Percentiles rank a stretch among this genome's conserved stretches.
Conservation (phyloP, 2,113 vertebrate genomes). For the Oenanthe melanoleuca region DNA sequence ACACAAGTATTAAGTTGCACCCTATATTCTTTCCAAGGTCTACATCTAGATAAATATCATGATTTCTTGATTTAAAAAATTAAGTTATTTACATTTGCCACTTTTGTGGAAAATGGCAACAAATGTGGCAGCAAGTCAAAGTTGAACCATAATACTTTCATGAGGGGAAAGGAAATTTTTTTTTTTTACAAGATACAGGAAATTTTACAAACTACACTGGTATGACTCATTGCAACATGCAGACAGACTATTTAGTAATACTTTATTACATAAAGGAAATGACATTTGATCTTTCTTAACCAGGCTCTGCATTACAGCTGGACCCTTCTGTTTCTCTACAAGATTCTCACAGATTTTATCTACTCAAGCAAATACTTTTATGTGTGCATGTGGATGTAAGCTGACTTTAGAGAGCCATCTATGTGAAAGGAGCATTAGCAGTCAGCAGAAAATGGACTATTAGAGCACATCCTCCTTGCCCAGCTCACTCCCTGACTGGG, state of each 20-base stretch:
- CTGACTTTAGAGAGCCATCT: not conserved
- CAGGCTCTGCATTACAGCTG: not conserved
- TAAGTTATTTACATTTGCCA: not conserved
- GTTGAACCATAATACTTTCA: not conserved
- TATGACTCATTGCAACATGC: constrained; percentile 32
- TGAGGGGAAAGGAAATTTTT: not conserved
- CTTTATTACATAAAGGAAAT: constrained; percentile 50
- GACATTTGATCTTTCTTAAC: constrained; percentile 42
- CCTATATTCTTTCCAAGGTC: not conserved
- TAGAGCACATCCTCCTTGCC: not conserved
- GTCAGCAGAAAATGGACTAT: not conserved
- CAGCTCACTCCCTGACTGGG: not conserved
- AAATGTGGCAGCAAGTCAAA: not conserved
- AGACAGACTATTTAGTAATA: constrained; percentile 17
- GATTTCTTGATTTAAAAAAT: not conserved
- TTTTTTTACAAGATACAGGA: not conserved
- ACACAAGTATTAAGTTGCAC: not conserved
- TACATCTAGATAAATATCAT: not conserved
- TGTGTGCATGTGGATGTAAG: accelerated
- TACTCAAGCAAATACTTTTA: not conserved
- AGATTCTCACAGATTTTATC: constrained; percentile 27
- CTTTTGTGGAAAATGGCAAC: not conserved
- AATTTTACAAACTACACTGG: constrained; percentile 2
- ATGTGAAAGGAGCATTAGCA: not conserved
- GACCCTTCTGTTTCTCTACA: not conserved